Evolutionary conservation across 2,797 vertebrate species (phyloP), one percentile per base, ranked within the genome.

Genomic region (Bothrops alternatus): DNA sequence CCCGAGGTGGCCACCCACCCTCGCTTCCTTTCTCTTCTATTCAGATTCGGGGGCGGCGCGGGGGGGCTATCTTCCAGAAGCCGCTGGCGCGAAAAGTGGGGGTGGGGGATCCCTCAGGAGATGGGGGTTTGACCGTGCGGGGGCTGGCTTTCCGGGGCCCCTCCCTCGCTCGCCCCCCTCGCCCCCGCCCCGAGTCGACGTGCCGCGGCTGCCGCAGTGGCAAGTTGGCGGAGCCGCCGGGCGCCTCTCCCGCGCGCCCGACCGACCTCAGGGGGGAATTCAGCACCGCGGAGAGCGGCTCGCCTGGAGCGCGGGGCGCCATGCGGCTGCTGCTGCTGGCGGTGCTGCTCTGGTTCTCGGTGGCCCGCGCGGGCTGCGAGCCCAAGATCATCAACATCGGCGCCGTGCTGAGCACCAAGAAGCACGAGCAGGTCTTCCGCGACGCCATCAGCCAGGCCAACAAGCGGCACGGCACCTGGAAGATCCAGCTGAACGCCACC

Each of bases 361-460:
- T 98, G 93, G 98, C 98, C 95, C 98, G 98, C 91, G 98, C 98
- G 91, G 98, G 98, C 96, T 99, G 99, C 97, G 99, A 99, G 96
- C 99, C 98, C 90, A 99, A 99, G 96, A 98, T 99, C 90, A 98
- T 99, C 89, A 99, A 99, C 97, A 98, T 99, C 95, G 99, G 99
- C 28, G 99, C 99, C 63, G 99, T 99, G 88, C 97, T 99, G 97
- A 99, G 99, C 98, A 99, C 99, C 96, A 99, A 99, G 97, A 98
- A 99, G 92, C 99, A 99, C 93, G 99, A 99, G 97, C 98, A 99
- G 97, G 98, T 99, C 95, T 99, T 99, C 95, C 98, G 99, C 92
- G 99, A 99, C 95, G 99, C 99, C 8, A 98, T 99, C 96, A 98
- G 97, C 94, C 98, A 98, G 95, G 99, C 99, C 95, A 99, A 99